phyloP scores from a whole-genome alignment of 2,888 invertebrate species.

The Ischnura elegans region DNA sequence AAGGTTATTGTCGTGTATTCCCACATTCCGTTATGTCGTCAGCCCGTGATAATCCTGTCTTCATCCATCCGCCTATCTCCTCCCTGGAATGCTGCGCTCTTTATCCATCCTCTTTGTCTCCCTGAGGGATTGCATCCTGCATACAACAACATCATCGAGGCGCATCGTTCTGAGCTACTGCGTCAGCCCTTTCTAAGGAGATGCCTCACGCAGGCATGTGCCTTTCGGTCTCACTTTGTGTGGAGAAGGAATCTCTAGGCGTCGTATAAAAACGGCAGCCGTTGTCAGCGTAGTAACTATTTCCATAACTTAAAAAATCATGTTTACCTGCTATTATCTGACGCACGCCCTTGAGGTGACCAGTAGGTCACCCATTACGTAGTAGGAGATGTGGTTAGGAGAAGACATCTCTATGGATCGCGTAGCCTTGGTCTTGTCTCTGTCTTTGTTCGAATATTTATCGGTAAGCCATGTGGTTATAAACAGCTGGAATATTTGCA shows the following conservation, averaged over 20 bases:
- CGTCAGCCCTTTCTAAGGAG: neutral
- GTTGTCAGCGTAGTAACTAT: neutral
- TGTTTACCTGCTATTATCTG: neutral
- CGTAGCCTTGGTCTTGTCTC: too few relatives aligned
- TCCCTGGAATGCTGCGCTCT: neutral
- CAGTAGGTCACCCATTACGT: too few relatives aligned
- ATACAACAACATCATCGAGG: neutral
- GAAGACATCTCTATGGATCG: too few relatives aligned
- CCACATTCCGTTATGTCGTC: too few relatives aligned
- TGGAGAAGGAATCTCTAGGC: neutral
- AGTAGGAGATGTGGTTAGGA: too few relatives aligned
- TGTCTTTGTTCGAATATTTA: too few relatives aligned
- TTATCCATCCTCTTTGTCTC: neutral
- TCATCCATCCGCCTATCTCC: neutral
- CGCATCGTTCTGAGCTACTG: neutral
- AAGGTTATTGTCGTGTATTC: neutral
- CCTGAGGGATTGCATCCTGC: neutral
- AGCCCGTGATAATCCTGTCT: neutral
- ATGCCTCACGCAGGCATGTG: neutral
- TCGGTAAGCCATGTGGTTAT: too few relatives aligned
- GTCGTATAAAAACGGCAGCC: neutral
- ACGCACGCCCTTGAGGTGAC: neutral
- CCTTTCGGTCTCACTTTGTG: neutral
- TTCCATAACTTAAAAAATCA: neutral
- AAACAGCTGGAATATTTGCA: too few relatives aligned